phyloP scores from a whole-genome alignment of 2,113 vertebrate species.

The Vulpes ferrilata region DNA sequence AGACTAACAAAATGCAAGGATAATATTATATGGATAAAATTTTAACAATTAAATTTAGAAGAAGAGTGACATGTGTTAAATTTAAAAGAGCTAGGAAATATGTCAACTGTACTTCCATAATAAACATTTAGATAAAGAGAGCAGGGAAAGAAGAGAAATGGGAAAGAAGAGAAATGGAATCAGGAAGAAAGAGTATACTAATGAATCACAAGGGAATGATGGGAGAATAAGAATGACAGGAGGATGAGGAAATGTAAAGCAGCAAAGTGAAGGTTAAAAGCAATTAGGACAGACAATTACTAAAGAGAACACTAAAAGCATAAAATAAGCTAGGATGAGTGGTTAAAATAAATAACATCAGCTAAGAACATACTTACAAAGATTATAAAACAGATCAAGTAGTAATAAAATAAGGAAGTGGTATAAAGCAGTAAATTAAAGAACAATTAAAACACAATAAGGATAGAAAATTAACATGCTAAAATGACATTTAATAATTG shows the following conservation, averaged over 20 bases:
- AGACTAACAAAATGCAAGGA: not conserved
- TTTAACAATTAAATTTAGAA: not conserved
- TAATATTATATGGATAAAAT: not conserved
- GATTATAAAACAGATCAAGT: not conserved
- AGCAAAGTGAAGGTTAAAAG: not conserved
- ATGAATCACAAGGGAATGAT: no score
- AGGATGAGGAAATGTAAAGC: not conserved
- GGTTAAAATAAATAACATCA: not conserved
- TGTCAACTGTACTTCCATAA: not conserved
- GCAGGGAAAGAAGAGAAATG: not conserved
- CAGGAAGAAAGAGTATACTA: not conserved
- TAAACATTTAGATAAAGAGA: not conserved
- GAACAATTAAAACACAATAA: constrained; percentile 69
- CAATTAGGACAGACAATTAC: not conserved
- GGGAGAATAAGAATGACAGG: not conserved
- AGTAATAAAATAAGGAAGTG: constrained; percentile 58
- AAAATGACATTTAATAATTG: constrained; percentile 55
- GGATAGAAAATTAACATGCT: constrained; percentile 42
- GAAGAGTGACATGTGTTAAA: not conserved
- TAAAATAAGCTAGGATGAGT: not conserved
- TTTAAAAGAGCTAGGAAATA: not conserved
- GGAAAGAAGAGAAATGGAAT: not conserved
- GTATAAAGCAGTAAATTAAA: constrained; percentile 49
- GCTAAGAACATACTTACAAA: not conserved
- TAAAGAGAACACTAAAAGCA: not conserved